Conservation (phyloP, 2,113 vertebrate species). For the Oreochromis niloticus region DNA sequence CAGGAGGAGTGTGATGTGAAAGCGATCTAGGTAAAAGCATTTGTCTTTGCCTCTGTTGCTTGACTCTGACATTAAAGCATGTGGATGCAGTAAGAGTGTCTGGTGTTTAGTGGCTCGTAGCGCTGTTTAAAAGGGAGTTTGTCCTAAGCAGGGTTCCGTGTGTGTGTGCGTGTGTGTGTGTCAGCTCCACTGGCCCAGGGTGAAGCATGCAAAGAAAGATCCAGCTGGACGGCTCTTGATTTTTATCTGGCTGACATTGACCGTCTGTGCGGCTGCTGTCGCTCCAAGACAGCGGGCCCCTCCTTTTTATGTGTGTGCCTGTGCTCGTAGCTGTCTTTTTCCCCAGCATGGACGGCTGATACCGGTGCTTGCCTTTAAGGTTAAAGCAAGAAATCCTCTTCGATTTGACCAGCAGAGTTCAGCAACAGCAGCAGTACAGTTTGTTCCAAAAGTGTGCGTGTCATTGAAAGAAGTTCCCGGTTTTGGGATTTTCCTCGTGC, state of each 20-base stretch:
- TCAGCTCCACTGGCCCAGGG: neutral
- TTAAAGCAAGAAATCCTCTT: neutral
- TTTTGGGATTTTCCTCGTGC: neutral
- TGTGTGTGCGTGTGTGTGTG: neutral
- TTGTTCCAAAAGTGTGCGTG: neutral
- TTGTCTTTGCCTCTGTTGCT: neutral
- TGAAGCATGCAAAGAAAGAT: neutral
- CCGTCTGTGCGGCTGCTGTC: neutral
- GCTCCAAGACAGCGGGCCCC: neutral
- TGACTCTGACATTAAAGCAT: neutral
- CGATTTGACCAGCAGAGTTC: neutral
- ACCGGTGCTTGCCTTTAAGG: neutral
- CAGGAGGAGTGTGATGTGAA: constrained; percentile 13
- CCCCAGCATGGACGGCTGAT: neutral
- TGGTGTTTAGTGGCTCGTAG: neutral
- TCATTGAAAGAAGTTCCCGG: neutral
- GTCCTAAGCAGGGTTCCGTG: neutral
- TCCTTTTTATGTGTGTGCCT: neutral
- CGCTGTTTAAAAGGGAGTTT: constrained; percentile 1
- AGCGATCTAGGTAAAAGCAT: constrained; percentile 30
- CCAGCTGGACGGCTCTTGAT: neutral
- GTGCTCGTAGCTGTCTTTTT: neutral
- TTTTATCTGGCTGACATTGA: constrained; percentile 29
- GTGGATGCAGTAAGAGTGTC: neutral
- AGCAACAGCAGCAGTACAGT: neutral